Evolutionary conservation across 2,797 vertebrate genomes (phyloP).

Genomic region (Carcharodon carcharias): DNA sequence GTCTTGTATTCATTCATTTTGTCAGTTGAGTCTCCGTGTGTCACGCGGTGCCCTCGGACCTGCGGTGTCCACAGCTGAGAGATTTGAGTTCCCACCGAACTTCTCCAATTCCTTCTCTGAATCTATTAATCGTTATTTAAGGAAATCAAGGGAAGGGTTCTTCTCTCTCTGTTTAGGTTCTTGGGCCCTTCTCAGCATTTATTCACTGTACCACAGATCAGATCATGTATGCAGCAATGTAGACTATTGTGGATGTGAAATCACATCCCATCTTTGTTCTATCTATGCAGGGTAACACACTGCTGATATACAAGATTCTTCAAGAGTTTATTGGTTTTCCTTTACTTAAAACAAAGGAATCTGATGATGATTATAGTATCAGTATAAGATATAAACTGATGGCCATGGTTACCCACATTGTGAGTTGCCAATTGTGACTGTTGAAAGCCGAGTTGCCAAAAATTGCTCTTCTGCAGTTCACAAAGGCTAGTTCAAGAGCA

Average conservation of each 20-base stretch:
- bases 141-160: background rate
- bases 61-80: background rate
- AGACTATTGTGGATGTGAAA: background rate
- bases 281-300: background rate
- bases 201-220: background rate
- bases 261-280: background rate
- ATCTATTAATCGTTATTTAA: background rate
- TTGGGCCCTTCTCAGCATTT: background rate
- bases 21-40: background rate
- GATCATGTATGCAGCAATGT: background rate
- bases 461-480: background rate
- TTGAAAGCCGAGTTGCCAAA: background rate
- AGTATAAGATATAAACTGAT: background rate
- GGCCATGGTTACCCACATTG: background rate
- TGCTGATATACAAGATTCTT: background rate
- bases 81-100: background rate
- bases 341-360: background rate
- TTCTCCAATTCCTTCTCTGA: background rate
- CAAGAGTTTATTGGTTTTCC: background rate
- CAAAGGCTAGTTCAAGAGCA: background rate
- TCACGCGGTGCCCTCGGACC: no score
- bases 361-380: background rate
- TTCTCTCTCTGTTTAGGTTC: background rate
- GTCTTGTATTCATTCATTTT: background rate
- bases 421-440: background rate